Evolutionary conservation across 2,888 invertebrate species (phyloP).

Genomic region (Acleris emargana): DNA sequence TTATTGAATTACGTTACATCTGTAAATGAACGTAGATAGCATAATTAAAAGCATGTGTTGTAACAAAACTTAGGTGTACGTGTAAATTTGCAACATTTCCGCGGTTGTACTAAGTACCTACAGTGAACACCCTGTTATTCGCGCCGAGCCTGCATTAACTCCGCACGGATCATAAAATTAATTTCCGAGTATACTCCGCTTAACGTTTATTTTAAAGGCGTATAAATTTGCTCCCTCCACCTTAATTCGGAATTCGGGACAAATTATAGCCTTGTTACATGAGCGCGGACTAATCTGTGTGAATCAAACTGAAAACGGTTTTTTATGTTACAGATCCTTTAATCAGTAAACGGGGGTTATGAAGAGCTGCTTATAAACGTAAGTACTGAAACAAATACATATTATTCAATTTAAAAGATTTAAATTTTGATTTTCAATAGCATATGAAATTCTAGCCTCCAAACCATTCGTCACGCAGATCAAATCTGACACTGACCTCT

Average conservation of each 20-base stretch:
- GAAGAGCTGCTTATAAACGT: slow-evolving; percentile 16
- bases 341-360: slow-evolving; percentile 8
- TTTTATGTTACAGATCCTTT: too few species aligned
- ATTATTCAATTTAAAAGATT: too few species aligned
- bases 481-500: slow-evolving; percentile 22
- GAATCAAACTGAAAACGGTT: slow-evolving; percentile 3
- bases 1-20: background rate
- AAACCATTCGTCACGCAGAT: slow-evolving; percentile 17
- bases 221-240: slow-evolving; percentile 40
- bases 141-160: slow-evolving; percentile 19
- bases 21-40: background rate
- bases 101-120: slow-evolving; percentile 4
- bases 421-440: background rate
- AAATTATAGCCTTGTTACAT: slow-evolving; percentile 41
- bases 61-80: background rate
- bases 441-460: slow-evolving; percentile 15
- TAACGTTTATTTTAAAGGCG: slow-evolving; percentile 37
- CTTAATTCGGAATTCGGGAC: slow-evolving; percentile 44
- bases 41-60: slow-evolving; percentile 12
- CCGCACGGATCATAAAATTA: slow-evolving; percentile 51
- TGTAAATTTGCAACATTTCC: slow-evolving; percentile 6
- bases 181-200: slow-evolving; percentile 45
- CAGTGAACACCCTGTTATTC: slow-evolving; percentile 6
- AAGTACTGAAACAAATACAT: slow-evolving; percentile 6
- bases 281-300: slow-evolving; percentile 7